These are phyloP conservation scores for Anarsia innoxiella DNA, from an alignment of 2,888 invertebrate genomes.

Conservation along the genomic window DNA sequence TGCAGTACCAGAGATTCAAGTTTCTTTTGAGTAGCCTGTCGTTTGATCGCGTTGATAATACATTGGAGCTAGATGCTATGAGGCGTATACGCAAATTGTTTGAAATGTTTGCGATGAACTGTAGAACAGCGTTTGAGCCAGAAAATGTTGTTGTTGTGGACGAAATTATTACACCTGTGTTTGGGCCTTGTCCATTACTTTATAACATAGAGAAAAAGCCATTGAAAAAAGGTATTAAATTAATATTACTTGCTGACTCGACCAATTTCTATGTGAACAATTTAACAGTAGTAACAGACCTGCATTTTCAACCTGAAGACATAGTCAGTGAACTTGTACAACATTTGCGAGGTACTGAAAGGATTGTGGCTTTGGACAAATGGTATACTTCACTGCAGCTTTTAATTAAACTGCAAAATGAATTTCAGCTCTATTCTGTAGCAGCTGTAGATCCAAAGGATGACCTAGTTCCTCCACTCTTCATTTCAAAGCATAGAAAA, in stretches of 20 bases:
- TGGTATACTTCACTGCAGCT: constrained; percentile 50
- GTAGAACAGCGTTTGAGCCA: constrained; percentile 48
- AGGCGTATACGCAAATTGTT: constrained; percentile 59
- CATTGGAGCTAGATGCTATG: constrained; percentile 51
- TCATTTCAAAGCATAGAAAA: constrained; percentile 46
- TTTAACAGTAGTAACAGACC: constrained; percentile 56
- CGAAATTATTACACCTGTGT: constrained; percentile 58
- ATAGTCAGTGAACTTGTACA: constrained; percentile 50
- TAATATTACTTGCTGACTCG: constrained; percentile 54
- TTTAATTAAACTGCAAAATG: constrained; percentile 38
- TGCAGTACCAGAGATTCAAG: constrained; percentile 54
- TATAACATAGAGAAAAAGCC: constrained; percentile 55
- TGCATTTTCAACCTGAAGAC: constrained; percentile 44
- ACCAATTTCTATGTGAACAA: constrained; percentile 59
- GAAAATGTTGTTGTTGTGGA: constrained; percentile 51
- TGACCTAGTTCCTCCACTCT: constrained; percentile 55
- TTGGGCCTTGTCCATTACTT: constrained; percentile 61
- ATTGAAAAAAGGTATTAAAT: constrained; percentile 53
- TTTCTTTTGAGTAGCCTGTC: constrained; percentile 54
- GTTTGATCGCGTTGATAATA: constrained; percentile 42
- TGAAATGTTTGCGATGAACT: constrained; percentile 63
- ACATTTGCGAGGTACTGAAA: constrained; percentile 49
- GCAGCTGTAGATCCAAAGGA: constrained; percentile 46
- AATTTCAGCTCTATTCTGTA: constrained; percentile 44
- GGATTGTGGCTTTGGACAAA: constrained; percentile 53